Percentiles rank a stretch among this genome's conserved stretches.
These are phyloP conservation scores for Pachyrhynchus sulphureomaculatus DNA, from an alignment of 1,140 invertebrate genomes.

Conservation along the genomic window DNA sequence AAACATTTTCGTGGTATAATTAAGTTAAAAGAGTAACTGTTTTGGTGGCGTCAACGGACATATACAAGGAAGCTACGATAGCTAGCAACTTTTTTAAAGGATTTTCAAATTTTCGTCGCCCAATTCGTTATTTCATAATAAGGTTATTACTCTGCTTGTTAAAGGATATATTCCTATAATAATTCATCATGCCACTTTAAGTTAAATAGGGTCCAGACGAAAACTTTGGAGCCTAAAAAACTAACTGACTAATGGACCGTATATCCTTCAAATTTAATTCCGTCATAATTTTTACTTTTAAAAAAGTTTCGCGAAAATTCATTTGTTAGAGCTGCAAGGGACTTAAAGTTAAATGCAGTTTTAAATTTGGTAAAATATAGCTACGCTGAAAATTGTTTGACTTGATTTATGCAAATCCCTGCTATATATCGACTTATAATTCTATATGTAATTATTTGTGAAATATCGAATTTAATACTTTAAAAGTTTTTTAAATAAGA, in stretches of 20 bases:
- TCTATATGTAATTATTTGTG: no score
- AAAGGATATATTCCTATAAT: slow-evolving; percentile 19
- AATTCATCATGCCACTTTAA: slow-evolving; percentile 22
- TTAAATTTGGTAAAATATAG: slow-evolving; percentile 14
- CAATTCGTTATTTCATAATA: no score
- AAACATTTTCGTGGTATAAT: no score
- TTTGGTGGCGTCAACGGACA: no score
- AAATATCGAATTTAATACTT: no score
- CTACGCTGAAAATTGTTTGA: background rate
- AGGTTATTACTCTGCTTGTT: no score
- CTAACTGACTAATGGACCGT: slow-evolving; percentile 18
- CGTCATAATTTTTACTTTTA: slow-evolving; percentile 17
- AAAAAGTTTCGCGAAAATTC: slow-evolving; percentile 17
- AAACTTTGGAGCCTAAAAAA: slow-evolving; percentile 20
- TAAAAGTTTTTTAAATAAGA: no score
- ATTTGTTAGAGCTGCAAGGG: slow-evolving; percentile 20
- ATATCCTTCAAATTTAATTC: slow-evolving; percentile 25
- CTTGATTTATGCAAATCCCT: background rate
- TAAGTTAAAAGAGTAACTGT: no score
- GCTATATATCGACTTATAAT: no score
- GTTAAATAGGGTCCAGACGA: background rate
- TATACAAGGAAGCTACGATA: no score
- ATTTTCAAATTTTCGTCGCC: no score
- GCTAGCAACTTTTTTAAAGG: no score
- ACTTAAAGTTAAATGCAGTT: slow-evolving; percentile 25